Base-by-base conservation (phyloP, 2,888 invertebrate genomes). In the Acronicta aceris region DNA sequence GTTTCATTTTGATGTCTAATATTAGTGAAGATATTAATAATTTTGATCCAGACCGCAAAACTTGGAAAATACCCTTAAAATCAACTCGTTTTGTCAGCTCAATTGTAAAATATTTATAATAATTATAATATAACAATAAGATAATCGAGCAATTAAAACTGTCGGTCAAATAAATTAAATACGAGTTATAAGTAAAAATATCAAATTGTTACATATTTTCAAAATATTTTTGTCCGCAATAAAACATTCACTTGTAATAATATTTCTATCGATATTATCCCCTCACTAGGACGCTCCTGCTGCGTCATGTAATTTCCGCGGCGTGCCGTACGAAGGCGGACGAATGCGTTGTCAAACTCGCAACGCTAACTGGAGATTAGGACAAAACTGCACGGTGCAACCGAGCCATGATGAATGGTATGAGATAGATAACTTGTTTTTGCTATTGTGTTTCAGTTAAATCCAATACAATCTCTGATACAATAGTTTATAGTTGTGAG, bases 231-330 rank as follows among this genome's bases (percentile, higher is more conserved):
- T 9, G 12, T 5, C 33, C 4, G 10, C 33, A 12, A 33, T 12
- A 12, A 33, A 33, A 40, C 21, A 38, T 40, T 41, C 16, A 69
- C 36, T 17, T 16, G n/a, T 36, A 30, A 10, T 33, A 30, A 49
- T n/a, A n/a, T 15, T 38, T 27, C 5, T 50, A 55, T 62, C 76
- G 76, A 76, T 25, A 53, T 0, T 0, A 5, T 46, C 61, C 15
- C 67, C 52, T 27, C 54, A 30, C 65, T 53, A 51, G 40, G 59
- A 56, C 67, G 59, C 45, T 63, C 46, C 53, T 65, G 83, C 83
- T 77, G 80, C 83, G 84, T 89, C 88, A 88, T 89, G 89, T 89
- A 88, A 89, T 89, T 89, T 87, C 89, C 89, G 84, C 75, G 76
- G 73, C 74, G 76, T 73, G 59, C 78, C 72, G 72, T 71, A 71